These are phyloP conservation scores for Mythimna impura DNA, from an alignment of 2,888 invertebrate genomes.

Conservation along the genomic window DNA sequence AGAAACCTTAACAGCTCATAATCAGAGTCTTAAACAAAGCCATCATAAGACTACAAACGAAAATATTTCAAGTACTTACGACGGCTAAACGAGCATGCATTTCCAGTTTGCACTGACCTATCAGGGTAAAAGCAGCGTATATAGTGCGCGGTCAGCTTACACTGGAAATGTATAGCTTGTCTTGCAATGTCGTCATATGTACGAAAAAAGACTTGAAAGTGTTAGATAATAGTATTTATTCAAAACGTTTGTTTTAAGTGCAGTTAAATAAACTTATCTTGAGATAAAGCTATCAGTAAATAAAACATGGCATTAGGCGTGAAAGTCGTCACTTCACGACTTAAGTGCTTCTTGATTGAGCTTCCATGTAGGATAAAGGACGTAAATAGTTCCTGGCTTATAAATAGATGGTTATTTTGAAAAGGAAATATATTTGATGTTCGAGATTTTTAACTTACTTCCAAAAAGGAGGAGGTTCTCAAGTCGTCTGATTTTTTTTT, in stretches of 20 bases:
- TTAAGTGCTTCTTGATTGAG: conserved; percentile 64
- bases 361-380: conserved; percentile 61
- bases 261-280: conserved; percentile 61
- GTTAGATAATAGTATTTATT: conserved; percentile 61
- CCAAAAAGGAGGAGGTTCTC: too few relatives aligned
- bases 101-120: background rate
- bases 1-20: conserved; percentile 42
- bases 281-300: conserved; percentile 65
- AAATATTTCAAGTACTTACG: conserved; percentile 23
- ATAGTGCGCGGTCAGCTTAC: background rate
- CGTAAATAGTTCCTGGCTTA: conserved; percentile 40
- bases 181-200: background rate
- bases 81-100: background rate
- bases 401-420: conserved; percentile 28
- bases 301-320: conserved; percentile 58
- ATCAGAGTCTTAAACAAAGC: conserved; percentile 43
- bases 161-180: background rate
- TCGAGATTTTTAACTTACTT: too few relatives aligned
- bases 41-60: conserved; percentile 37
- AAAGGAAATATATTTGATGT: background rate
- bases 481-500: too few relatives aligned
- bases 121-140: too few relatives aligned
- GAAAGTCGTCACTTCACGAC: conserved; percentile 52
- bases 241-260: conserved; percentile 55
- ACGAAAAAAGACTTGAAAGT: conserved; percentile 39